These are phyloP conservation scores for Tympanoctomys barrerae DNA, from an alignment of 2,797 vertebrate genomes.

Conservation along the genomic window DNA sequence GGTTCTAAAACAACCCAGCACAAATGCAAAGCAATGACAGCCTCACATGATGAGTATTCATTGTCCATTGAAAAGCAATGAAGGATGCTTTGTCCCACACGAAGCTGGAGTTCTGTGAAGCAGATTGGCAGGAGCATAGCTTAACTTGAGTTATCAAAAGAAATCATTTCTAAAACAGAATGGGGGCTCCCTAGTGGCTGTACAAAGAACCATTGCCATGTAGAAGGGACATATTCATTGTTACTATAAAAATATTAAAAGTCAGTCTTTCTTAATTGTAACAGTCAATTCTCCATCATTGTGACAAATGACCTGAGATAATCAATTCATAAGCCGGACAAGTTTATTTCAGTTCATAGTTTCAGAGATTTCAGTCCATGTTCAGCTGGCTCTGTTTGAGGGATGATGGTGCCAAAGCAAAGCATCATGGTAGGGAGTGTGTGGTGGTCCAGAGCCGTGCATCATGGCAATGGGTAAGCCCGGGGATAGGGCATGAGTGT, in stretches of 20 bases:
- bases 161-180: neutral
- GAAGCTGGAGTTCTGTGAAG: neutral
- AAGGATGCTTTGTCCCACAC: neutral
- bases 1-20: neutral
- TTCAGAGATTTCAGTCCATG: neutral
- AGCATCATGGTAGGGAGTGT: neutral
- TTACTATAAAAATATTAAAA: neutral
- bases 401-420: neutral
- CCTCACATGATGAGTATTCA: neutral
- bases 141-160: neutral
- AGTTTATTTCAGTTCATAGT: neutral
- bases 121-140: neutral
- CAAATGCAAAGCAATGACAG: neutral
- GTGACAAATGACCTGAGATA: neutral
- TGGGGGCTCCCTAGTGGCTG: neutral
- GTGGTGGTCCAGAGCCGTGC: neutral
- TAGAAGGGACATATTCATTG: neutral
- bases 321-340: neutral
- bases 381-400: neutral
- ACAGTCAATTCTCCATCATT: neutral
- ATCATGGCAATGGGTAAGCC: neutral
- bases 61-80: neutral
- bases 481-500: neutral
- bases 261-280: neutral
- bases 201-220: neutral